A percentile compares a stretch with the other conserved stretches of the same genome.
phyloP scores from a whole-genome alignment of 2,113 vertebrate genomes.

The Lophura nycthemera region DNA sequence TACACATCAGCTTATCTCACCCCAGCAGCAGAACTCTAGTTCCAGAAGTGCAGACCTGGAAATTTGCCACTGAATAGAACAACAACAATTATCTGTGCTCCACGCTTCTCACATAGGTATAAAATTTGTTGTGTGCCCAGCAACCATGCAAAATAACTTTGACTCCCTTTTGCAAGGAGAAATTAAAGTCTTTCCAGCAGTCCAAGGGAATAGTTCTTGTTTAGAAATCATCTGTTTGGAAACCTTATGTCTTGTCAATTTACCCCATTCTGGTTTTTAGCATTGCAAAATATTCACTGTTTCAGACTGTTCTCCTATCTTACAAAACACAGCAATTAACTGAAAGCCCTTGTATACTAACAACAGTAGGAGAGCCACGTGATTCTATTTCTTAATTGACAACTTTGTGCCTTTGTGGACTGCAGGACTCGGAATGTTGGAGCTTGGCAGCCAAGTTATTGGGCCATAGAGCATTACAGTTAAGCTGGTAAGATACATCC shows the following conservation, averaged over 20 bases:
- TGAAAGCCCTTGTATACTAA: neutral
- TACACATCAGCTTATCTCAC: neutral
- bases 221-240: neutral
- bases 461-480: neutral
- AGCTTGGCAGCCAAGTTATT: neutral
- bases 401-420: rapidly evolving
- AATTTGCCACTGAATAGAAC: neutral
- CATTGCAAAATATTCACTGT: neutral
- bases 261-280: neutral
- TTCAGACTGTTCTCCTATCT: neutral
- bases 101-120: neutral
- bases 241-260: neutral
- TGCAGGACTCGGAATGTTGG: neutral
- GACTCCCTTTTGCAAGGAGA: neutral
- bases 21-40: neutral
- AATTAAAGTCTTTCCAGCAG: neutral
- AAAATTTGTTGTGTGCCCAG: neutral
- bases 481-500: neutral
- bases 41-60: neutral
- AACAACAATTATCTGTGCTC: neutral
- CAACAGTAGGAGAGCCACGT: neutral
- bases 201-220: neutral
- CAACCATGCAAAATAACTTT: neutral
- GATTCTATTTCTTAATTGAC: neutral
- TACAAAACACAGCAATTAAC: neutral